Evolutionary conservation across 2,797 vertebrate species (phyloP), one percentile per base, ranked within the genome.

Genomic region (Lithobates pipiens): DNA sequence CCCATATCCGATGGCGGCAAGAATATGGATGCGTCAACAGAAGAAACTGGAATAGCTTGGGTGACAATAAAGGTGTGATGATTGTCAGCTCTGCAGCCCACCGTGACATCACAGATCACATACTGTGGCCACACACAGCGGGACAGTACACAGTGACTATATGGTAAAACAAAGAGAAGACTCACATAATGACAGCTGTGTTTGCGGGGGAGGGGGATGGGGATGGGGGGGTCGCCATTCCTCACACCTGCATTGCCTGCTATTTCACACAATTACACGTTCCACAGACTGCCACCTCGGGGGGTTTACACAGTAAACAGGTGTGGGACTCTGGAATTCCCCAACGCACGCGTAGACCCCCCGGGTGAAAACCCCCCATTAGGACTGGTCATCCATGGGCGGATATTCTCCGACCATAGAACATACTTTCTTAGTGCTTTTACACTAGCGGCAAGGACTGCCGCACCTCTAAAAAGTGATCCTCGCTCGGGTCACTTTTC

Each of bases 131-230:
- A 50, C 46, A 50, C 46, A 50, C 46, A 16, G 46, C 16, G 46
- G 46, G 46, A 50, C 46, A 15, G 46, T 15, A 50, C 61, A 63
- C 18, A 23, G 61, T 2, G 7, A 63, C 61, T 25, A 25, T n/a
- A n/a, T 63, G 61, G 9, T n/a, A 25, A 63, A 23, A 63, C 61
- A 50, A 50, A 50, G 46, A 50, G 10, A 50, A 15, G 46, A 15
- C 61, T 63, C 61, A 25, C n/a, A 63, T 63, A 63, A 39, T 36
- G 18, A 46, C 77, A 80, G 77, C 77, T 80, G 77, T 80, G 42
- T 80, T 80, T 80, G 65, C 23, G 23, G 23, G 54, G 32, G 34
- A 27, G 75, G 75, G 34, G 32, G 32, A 4, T 1, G 32, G 32
- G 32, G 32, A 29, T 29, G 29, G 32, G 32, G 32, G 9, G 34